Base-by-base conservation (phyloP, 2,113 vertebrate species). In the Clarias batrachus region DNA sequence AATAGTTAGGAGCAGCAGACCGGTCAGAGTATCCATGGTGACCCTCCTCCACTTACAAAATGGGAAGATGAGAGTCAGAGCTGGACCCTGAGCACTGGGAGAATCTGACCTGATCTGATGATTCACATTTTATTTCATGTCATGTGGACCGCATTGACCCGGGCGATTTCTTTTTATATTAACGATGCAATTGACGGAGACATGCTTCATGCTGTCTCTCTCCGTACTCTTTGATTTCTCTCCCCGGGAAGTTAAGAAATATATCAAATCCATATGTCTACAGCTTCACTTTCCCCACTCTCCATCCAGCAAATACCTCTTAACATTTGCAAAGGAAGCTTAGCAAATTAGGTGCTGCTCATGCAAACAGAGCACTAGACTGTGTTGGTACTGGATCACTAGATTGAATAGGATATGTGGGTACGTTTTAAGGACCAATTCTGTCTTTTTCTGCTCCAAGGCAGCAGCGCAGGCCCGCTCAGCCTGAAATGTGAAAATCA, bases 401-500 rank as follows among this genome's bases (percentile, higher is more conserved):
- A 48, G 6, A 48, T 48, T 48, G 48, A 48, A 48, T 48, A 63
- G 14, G 59, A 73, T 83, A 78, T 76, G 23, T 83, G 21, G 48
- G 56, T 33, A 52, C 27, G 60, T 41, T 21, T 86, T 91, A 87
- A 85, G 89, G 89, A 87, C 87, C 56, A 70, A 87, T 81, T 86
- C 89, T 89, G 89, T 86, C 83, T 88, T 88, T 92, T 62, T 89
- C 68, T 90, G 91, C 90, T 92, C 91, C 88, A 87, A 89, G 86
- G 88, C 85, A 90, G 89, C 60, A 73, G 59, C 56, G 85, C 83
- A 86, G 84, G 88, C 37, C 65, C 52, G 41, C 66, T 88, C 91
- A 89, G 90, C 91, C 81, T 90, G 87, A 93, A 93, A 93, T 86
- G 74, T 82, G 14, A 71, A 76, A 89, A 93, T 94, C 93, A 78